Evolutionary conservation across 2,888 invertebrate species (phyloP), one percentile per base, ranked within the genome.

Genomic region (Eupithecia vulgata): DNA sequence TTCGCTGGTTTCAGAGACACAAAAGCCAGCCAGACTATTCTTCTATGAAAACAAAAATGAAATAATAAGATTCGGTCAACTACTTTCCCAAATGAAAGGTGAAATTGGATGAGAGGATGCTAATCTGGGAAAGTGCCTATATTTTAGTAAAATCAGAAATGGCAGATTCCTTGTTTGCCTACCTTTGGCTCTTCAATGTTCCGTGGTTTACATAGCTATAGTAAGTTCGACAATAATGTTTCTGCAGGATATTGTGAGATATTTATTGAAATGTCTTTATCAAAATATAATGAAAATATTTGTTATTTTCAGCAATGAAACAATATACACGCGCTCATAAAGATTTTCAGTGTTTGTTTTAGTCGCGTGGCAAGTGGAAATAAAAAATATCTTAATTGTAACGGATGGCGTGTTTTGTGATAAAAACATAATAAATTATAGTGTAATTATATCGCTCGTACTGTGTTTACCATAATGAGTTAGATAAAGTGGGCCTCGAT

Each of bases 341-440:
- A 77, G 76, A 81, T 78, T 80, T 81, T 77, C 77, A 79, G 75
- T 79, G 73, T 80, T 81, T 80, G 77, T 79, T 78, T 80, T 81
- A 80, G 82, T 93, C 84, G 93, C 93, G 93, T 93, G 94, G 84
- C 88, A 86, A 82, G 82, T 84, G 78, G 84, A 87, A 91, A 92
- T 94, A 91, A 93, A 92, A 90, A 90, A 91, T 90, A 90, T 91
- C 90, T 89, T 89, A 92, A 93, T 91, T 91, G 89, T 88, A 82
- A 88, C 84, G 81, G 88, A 86, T 86, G 85, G 86, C 90, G 86
- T 93, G 93, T 93, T 91, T 87, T 90, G 84, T 91, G 92, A 91
- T 93, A 93, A 84, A 83, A 83, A 81, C 83, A 86, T 84, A 86
- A 90, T 91, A 91, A 92, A 90, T 91, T 89, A 88, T 84, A 79